phyloP scores from a whole-genome alignment of 2,888 invertebrate genomes.

The Polymixis flavicincta region DNA sequence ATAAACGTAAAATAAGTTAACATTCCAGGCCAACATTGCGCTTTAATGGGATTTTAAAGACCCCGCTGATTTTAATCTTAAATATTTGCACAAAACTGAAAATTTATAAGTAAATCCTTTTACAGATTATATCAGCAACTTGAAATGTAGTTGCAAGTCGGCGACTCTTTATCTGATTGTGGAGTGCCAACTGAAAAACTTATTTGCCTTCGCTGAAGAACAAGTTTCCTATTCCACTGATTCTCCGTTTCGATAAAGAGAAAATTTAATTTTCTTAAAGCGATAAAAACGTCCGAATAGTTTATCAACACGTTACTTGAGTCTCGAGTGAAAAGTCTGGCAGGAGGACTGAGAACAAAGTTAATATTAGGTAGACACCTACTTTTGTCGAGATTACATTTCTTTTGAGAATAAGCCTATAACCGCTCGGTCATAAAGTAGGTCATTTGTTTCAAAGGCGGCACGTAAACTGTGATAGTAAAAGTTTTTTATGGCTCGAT shows the following conservation, averaged over 20 bases:
- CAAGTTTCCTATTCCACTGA: slow-evolving; percentile 65
- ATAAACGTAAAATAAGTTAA: background rate
- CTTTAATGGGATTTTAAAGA: slow-evolving; percentile 44
- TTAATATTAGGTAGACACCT: slow-evolving; percentile 52
- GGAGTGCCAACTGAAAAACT: slow-evolving; percentile 71
- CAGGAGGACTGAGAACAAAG: slow-evolving; percentile 45
- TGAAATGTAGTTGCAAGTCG: slow-evolving; percentile 70
- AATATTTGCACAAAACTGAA: slow-evolving; percentile 24
- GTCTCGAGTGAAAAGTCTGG: slow-evolving; percentile 31
- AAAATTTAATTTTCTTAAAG: slow-evolving; percentile 69
- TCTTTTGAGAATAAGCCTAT: slow-evolving; percentile 74
- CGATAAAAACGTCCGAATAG: slow-evolving; percentile 63
- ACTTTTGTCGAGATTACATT: slow-evolving; percentile 68
- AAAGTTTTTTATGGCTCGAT: slow-evolving; percentile 84
- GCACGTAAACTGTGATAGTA: slow-evolving; percentile 84
- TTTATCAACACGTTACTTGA: slow-evolving; percentile 61
- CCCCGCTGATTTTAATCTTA: slow-evolving; percentile 23
- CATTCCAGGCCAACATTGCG: slow-evolving; percentile 17
- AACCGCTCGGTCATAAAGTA: slow-evolving; percentile 73
- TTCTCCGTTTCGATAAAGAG: slow-evolving; percentile 56
- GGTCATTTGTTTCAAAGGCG: slow-evolving; percentile 81
- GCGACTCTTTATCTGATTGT: slow-evolving; percentile 76
- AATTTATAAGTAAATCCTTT: slow-evolving; percentile 33
- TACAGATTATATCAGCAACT: slow-evolving; percentile 43
- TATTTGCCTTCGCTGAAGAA: slow-evolving; percentile 70